Percentiles rank a stretch among this genome's conserved stretches.
Conservation (phyloP, 2,888 invertebrate species). For the Drosophila maculinotata region DNA sequence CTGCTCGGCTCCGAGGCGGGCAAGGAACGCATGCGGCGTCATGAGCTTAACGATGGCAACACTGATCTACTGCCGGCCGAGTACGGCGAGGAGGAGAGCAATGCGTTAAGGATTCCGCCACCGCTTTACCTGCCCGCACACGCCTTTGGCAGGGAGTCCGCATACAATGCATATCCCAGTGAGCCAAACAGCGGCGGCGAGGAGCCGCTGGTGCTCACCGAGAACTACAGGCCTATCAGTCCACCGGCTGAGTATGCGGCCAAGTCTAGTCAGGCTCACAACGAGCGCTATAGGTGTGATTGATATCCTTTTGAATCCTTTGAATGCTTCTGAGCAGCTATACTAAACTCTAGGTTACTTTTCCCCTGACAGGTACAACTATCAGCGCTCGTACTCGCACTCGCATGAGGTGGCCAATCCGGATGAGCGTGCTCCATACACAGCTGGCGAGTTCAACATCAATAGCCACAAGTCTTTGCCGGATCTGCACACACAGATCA, state of each 20-base stretch:
- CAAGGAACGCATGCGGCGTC: conserved; percentile 83
- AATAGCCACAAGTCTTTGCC: conserved; percentile 93
- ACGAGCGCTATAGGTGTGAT: conserved; percentile 80
- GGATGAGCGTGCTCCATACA: conserved; percentile 86
- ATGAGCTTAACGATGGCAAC: conserved; percentile 57
- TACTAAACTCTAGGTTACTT: neutral
- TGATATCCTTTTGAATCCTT: neutral
- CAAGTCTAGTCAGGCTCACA: conserved; percentile 79
- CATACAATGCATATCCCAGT: conserved; percentile 69
- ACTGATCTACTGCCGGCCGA: conserved; percentile 58
- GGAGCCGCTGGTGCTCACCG: conserved; percentile 84
- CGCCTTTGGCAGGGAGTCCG: conserved; percentile 79
- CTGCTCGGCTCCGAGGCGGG: conserved; percentile 87
- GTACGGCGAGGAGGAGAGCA: conserved; percentile 69
- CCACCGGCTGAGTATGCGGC: conserved; percentile 90
- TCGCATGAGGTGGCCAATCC: conserved; percentile 88
- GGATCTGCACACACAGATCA: conserved; percentile 89
- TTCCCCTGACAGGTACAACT: conserved; percentile 78
- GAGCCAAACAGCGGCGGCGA: conserved; percentile 71
- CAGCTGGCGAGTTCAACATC: conserved; percentile 86
- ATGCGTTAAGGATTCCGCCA: conserved; percentile 75
- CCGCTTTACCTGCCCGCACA: conserved; percentile 84
- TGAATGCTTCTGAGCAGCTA: neutral
- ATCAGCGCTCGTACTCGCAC: conserved; percentile 87
- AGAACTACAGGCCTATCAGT: conserved; percentile 87